Conservation (phyloP, 2,888 invertebrate genomes). For the Dryobota labecula region DNA sequence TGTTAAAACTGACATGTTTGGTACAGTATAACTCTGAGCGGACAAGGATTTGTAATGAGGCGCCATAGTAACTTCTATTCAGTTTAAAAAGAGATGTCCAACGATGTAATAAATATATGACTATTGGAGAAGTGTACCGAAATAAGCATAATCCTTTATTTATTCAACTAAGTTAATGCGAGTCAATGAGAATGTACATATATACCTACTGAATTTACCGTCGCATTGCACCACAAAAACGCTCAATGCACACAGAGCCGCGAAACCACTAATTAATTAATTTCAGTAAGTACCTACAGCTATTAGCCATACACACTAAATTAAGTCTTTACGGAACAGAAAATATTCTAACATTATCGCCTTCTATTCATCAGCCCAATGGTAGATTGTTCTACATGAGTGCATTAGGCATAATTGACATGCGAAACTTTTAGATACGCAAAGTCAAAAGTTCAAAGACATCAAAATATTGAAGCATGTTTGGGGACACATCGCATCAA, state of each 20-base stretch:
- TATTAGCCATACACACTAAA: not conserved
- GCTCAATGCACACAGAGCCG: not conserved
- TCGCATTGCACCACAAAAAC: constrained; percentile 7
- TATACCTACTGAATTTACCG: not conserved
- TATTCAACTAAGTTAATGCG: not conserved
- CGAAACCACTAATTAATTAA: not conserved
- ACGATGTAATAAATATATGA: too few species aligned
- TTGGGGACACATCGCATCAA: constrained; percentile 17
- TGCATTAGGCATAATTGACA: not conserved
- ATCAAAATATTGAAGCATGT: not conserved
- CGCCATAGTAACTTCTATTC: too few species aligned
- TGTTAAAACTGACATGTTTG: too few species aligned
- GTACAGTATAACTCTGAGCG: too few species aligned
- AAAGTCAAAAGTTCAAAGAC: constrained; percentile 17
- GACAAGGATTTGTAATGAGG: too few species aligned
- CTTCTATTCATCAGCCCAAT: not conserved
- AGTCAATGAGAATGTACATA: not conserved
- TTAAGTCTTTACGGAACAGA: not conserved
- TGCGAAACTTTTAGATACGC: not conserved
- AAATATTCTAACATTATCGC: not conserved
- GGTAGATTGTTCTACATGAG: not conserved
- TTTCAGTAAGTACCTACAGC: not conserved
- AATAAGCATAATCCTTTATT: too few species aligned
- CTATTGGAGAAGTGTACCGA: too few species aligned
- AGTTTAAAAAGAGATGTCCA: too few species aligned